These are phyloP conservation scores for Catharus fuscescens DNA, from an alignment of 2,113 vertebrate genomes.

Conservation along the genomic window DNA sequence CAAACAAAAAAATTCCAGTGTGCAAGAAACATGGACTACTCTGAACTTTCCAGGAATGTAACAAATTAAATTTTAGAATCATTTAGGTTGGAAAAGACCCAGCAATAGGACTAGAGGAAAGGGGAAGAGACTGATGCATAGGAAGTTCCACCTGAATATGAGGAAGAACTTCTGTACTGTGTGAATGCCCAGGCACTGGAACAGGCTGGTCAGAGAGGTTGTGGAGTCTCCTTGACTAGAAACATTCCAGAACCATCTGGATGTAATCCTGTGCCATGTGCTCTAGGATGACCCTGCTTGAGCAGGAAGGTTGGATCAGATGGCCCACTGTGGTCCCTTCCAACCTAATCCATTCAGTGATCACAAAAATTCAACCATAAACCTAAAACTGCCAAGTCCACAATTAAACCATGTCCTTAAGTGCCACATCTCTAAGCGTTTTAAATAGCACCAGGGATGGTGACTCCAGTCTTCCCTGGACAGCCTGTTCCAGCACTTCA, in stretches of 20 bases:
- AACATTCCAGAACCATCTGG: neutral
- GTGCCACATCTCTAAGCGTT: neutral
- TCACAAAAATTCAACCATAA: neutral
- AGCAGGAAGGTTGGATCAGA: neutral
- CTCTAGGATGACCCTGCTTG: neutral
- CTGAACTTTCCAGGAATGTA: neutral
- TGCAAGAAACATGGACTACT: neutral
- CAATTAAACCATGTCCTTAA: rapidly evolving
- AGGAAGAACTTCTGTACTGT: neutral
- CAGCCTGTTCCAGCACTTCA: neutral
- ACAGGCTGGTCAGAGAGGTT: neutral
- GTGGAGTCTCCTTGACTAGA: neutral
- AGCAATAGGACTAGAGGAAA: neutral
- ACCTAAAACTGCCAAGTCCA: neutral
- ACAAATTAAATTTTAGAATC: neutral
- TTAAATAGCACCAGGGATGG: neutral
- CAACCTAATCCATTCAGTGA: neutral
- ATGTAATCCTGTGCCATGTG: rapidly evolving
- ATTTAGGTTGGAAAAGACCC: neutral
- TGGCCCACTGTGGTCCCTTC: neutral
- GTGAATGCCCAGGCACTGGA: neutral
- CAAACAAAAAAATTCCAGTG: rapidly evolving
- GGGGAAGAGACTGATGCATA: neutral
- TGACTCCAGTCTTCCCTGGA: neutral
- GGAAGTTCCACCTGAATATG: neutral